Percentiles rank a stretch among this genome's conserved stretches.
These are phyloP conservation scores for Rhizomys pruinosus DNA, from an alignment of 2,113 vertebrate species.

Conservation along the genomic window DNA sequence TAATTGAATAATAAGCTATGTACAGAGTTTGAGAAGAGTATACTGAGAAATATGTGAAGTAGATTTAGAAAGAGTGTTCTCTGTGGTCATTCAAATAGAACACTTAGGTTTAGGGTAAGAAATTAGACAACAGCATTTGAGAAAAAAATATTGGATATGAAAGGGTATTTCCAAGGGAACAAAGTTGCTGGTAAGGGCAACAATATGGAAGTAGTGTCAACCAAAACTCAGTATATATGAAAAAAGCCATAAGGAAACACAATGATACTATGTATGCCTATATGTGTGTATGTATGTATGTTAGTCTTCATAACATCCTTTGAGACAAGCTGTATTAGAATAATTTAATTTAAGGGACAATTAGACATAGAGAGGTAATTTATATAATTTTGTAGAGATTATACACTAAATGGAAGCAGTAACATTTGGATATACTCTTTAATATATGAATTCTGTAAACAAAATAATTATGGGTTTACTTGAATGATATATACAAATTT, in stretches of 20 bases:
- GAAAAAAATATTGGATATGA: neutral
- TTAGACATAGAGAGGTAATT: slow-evolving; percentile 28
- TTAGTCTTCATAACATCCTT: neutral
- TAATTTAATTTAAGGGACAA: slow-evolving; percentile 9
- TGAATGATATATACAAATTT: slow-evolving; percentile 22
- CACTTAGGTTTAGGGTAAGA: slow-evolving; percentile 22
- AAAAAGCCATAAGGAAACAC: neutral
- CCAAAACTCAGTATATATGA: neutral
- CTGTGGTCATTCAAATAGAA: neutral
- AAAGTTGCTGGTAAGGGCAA: slow-evolving; percentile 14
- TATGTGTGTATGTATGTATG: neutral
- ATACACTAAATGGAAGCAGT: neutral
- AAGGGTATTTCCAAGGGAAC: slow-evolving; percentile 15
- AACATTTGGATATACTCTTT: slow-evolving; percentile 20
- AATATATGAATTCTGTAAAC: neutral
- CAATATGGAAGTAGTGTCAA: neutral
- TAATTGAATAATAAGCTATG: slow-evolving; percentile 46
- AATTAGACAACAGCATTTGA: neutral
- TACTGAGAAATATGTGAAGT: slow-evolving; percentile 25
- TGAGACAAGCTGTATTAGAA: slow-evolving; percentile 22
- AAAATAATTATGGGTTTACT: slow-evolving; percentile 33
- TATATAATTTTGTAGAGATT: slow-evolving; percentile 4
- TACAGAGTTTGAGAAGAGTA: neutral
- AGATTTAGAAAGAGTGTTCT: slow-evolving; percentile 13
- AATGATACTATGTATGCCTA: neutral